Conservation (phyloP, 2,888 invertebrate genomes). For the Megaustenia siamemsis region DNA sequence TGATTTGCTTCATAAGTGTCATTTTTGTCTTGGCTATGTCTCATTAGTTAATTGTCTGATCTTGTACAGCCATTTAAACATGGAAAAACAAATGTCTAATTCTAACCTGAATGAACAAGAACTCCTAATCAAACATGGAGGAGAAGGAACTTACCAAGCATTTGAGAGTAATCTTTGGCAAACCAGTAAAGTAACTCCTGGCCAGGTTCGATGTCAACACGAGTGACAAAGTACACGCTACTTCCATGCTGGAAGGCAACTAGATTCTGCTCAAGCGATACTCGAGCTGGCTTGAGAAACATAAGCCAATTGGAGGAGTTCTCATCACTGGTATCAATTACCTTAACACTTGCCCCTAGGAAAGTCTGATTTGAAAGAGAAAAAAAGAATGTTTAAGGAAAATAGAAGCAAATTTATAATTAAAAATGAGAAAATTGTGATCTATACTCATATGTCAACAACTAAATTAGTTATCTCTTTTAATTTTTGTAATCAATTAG, state of each 20-base stretch:
- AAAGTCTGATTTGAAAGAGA: slow-evolving; percentile 56
- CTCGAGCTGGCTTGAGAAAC: slow-evolving; percentile 86
- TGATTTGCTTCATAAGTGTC: too few relatives aligned
- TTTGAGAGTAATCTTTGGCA: slow-evolving; percentile 84
- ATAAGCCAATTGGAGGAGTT: slow-evolving; percentile 88
- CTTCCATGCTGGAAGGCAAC: slow-evolving; percentile 83
- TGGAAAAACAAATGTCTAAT: neutral
- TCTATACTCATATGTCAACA: too few relatives aligned
- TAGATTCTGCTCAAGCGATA: slow-evolving; percentile 85
- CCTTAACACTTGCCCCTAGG: slow-evolving; percentile 51
- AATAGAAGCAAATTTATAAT: neutral
- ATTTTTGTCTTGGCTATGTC: too few relatives aligned
- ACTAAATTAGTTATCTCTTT: too few relatives aligned
- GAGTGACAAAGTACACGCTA: slow-evolving; percentile 72
- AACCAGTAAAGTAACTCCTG: slow-evolving; percentile 87
- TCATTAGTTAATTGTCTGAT: too few relatives aligned
- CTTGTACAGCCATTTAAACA: too few relatives aligned
- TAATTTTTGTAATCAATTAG: too few relatives aligned
- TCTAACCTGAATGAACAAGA: neutral
- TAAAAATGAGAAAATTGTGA: too few relatives aligned
- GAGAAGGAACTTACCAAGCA: slow-evolving; percentile 62
- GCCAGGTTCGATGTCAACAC: slow-evolving; percentile 83
- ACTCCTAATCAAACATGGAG: neutral
- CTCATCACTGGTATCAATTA: slow-evolving; percentile 69
- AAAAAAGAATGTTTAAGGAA: neutral